Evolutionary conservation across 2,888 invertebrate species (phyloP).

Genomic region (Hofmannophila pseudospretella): DNA sequence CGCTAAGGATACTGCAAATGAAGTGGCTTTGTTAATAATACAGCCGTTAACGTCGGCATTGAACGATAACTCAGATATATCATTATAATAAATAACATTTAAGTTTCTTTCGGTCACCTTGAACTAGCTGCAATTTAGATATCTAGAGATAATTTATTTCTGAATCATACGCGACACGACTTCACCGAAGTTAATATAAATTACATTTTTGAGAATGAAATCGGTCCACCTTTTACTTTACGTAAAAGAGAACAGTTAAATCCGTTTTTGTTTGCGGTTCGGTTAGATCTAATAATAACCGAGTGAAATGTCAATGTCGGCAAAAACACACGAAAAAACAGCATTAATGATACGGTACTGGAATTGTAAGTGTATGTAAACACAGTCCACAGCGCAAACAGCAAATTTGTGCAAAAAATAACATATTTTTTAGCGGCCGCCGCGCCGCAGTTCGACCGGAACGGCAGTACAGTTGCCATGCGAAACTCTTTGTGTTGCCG

Average conservation of each 20-base stretch:
- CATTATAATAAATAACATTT: no score
- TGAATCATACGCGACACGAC: no score
- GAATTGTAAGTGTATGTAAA: neutral
- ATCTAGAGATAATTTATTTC: no score
- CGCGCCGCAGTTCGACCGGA: constrained; percentile 20
- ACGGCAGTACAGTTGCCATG: constrained; percentile 29
- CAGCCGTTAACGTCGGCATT: neutral
- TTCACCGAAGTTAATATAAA: no score
- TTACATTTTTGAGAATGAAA: no score
- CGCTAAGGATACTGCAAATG: neutral
- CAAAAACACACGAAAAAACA: neutral
- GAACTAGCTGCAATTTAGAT: no score
- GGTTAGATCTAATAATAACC: neutral
- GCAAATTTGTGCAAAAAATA: constrained; percentile 5
- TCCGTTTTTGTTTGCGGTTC: no score
- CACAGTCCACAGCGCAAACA: neutral
- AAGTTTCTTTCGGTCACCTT: no score
- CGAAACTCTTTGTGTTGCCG: constrained; percentile 27
- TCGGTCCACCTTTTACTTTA: no score
- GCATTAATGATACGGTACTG: neutral
- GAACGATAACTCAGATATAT: no score
- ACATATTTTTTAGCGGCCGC: constrained; percentile 3
- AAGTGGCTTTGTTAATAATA: neutral
- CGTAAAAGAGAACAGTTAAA: no score
- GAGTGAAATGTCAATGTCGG: neutral